Evolutionary conservation across 2,888 invertebrate species (phyloP).

Genomic region (Sminthurides aquaticus): DNA sequence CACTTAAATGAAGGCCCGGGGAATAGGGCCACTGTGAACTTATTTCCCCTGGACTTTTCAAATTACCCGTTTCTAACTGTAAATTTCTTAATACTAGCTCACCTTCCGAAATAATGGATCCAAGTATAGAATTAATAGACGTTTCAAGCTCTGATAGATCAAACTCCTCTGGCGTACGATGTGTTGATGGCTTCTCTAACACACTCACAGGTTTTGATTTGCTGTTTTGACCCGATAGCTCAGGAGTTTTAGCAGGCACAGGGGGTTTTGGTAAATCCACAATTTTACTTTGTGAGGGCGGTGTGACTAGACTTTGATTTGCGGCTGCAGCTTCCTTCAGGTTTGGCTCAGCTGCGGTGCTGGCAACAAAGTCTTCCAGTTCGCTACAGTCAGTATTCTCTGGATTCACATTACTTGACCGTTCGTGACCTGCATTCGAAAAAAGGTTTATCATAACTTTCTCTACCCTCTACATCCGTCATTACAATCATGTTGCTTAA

Average conservation of each 20-base stretch:
- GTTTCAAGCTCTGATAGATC: constrained; percentile 10
- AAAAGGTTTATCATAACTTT: no score
- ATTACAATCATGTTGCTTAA: no score
- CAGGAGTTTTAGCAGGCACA: neutral
- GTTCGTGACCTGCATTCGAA: no score
- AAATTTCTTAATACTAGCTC: constrained; percentile 1
- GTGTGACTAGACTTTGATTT: neutral
- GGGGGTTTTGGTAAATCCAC: neutral
- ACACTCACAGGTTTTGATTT: neutral
- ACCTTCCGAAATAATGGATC: constrained; percentile 15
- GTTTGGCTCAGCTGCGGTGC: neutral
- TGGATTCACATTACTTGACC: no score
- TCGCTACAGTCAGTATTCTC: constrained; percentile 19
- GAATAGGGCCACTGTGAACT: neutral
- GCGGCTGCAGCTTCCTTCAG: neutral
- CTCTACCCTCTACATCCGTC: no score
- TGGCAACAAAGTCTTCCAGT: constrained; percentile 13
- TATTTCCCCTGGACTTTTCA: constrained; percentile 18
- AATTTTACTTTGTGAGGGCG: neutral
- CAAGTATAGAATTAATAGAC: constrained; percentile 10
- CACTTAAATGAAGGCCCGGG: neutral
- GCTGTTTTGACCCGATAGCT: neutral
- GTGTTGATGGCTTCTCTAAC: neutral
- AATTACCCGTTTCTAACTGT: neutral
- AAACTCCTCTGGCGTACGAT: neutral